Evolutionary conservation across 2,113 vertebrate species (phyloP).

Genomic region (Recurvirostra avosetta): DNA sequence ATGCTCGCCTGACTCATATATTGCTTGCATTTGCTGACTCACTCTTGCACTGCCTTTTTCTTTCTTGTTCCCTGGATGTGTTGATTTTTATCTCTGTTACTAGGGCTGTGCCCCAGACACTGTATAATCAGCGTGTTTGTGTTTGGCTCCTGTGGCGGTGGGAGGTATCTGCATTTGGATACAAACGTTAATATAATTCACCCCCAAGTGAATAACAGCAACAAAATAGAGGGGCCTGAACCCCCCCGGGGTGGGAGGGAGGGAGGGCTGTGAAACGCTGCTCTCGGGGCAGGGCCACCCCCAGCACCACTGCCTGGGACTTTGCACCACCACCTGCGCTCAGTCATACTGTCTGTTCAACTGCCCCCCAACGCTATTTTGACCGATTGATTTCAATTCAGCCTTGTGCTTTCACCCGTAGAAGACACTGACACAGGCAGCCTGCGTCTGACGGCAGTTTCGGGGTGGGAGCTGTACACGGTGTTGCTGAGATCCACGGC

Average conservation of each 20-base stretch:
- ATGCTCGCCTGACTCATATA: not conserved
- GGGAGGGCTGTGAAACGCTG: not conserved
- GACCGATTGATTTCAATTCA: not conserved
- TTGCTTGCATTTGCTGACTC: slow-evolving; percentile 46
- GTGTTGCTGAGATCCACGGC: rapidly evolving
- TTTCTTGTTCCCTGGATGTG: slow-evolving; percentile 8
- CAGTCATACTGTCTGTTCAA: rapidly evolving
- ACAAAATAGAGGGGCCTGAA: not conserved
- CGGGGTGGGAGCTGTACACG: rapidly evolving
- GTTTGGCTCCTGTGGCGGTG: not conserved
- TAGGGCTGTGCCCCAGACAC: slow-evolving; percentile 16
- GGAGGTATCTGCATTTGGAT: not conserved
- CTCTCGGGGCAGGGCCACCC: not conserved
- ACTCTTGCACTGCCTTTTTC: slow-evolving; percentile 37
- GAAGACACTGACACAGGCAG: not conserved
- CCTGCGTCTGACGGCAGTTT: not conserved
- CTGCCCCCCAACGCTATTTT: not conserved
- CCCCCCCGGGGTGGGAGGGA: rapidly evolving
- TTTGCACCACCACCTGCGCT: not conserved
- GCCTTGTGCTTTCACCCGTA: not conserved
- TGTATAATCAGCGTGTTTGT: not conserved
- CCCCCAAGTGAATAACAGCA: not conserved
- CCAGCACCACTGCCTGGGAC: not conserved
- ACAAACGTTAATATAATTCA: not conserved
- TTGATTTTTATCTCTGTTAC: slow-evolving; percentile 55